phyloP scores from a whole-genome alignment of 2,797 vertebrate species.

The Enteromius thamalakanensis region DNA sequence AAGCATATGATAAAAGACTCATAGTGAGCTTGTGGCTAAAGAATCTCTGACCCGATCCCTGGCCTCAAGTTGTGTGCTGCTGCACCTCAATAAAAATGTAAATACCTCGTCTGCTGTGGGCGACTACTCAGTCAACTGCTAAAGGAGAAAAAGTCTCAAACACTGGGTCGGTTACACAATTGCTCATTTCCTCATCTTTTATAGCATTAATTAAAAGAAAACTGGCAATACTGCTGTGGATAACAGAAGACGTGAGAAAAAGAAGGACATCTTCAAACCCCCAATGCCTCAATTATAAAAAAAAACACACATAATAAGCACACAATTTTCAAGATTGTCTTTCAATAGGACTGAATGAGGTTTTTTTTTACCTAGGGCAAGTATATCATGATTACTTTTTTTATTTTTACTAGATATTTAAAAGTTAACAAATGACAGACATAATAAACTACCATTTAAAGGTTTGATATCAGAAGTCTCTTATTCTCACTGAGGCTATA shows the following conservation, averaged over 20 bases:
- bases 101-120: slow-evolving; percentile 29
- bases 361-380: no score
- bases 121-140: neutral
- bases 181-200: neutral
- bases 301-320: neutral
- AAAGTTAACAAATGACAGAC: neutral
- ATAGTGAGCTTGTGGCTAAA: slow-evolving; percentile 16
- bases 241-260: neutral
- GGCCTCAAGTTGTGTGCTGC: slow-evolving; percentile 18
- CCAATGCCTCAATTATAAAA: neutral
- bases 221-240: neutral
- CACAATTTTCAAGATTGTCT: neutral
- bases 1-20: slow-evolving; percentile 45
- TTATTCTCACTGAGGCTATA: neutral
- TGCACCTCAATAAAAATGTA: slow-evolving; percentile 47
- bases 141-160: neutral
- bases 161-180: neutral
- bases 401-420: neutral
- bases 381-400: no score
- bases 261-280: neutral
- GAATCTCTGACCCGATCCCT: slow-evolving; percentile 26
- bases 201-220: neutral
- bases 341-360: neutral
- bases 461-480: neutral
- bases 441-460: neutral